Evolutionary conservation across 2,797 vertebrate species (phyloP).

Genomic region (Thamnophis elegans): DNA sequence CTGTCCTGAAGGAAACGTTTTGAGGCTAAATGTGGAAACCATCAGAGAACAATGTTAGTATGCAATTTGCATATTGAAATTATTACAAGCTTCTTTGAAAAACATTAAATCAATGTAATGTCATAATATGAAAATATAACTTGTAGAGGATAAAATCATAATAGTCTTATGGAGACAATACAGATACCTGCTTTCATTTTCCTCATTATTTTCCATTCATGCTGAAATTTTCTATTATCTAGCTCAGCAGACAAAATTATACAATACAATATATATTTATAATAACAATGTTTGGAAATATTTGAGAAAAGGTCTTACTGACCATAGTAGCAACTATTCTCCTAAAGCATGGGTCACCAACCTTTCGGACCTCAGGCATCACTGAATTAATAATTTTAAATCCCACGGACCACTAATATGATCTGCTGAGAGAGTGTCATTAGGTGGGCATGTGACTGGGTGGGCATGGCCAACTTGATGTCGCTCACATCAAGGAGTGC

Average conservation of each 20-base stretch:
- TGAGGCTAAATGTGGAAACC: not conserved
- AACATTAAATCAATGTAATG: not conserved
- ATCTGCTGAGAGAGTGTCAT: too few species aligned
- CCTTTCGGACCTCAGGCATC: too few species aligned
- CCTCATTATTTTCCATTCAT: not conserved
- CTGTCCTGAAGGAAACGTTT: not conserved
- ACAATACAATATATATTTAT: not conserved
- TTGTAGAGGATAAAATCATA: not conserved
- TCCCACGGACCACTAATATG: too few species aligned
- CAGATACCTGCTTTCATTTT: not conserved
- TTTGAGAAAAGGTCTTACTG: not conserved
- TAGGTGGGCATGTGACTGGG: too few species aligned
- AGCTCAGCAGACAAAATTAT: not conserved
- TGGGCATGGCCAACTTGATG: too few species aligned
- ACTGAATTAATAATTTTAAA: too few species aligned
- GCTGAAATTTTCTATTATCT: not conserved
- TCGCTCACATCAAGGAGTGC: too few species aligned
- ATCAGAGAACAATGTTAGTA: not conserved
- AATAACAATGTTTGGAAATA: not conserved
- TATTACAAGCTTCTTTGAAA: not conserved
- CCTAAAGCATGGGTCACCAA: not conserved
- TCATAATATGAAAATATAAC: not conserved
- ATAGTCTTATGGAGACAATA: not conserved
- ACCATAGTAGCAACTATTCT: not conserved
- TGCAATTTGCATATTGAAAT: rapidly evolving